Evolutionary conservation across 1,140 invertebrate species (phyloP).

Genomic region (Drosophila busckii): DNA sequence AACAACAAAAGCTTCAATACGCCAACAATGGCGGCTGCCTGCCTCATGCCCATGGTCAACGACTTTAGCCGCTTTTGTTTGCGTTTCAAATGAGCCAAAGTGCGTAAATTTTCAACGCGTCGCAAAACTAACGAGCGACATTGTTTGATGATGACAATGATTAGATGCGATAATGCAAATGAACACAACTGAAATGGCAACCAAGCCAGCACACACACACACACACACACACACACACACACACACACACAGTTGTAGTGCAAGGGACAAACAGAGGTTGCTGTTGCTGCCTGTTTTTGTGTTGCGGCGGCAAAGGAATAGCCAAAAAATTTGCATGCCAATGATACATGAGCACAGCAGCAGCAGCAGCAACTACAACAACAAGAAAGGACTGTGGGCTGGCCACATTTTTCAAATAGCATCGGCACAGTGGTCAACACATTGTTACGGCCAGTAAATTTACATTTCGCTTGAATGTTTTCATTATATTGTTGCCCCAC

Average conservation of each 20-base stretch:
- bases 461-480: neutral
- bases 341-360: slow-evolving; percentile 49
- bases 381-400: neutral
- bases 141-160: slow-evolving; percentile 77
- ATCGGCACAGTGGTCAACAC: slow-evolving; percentile 9
- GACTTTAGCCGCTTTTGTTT: slow-evolving; percentile 4
- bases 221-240: neutral
- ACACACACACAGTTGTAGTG: neutral
- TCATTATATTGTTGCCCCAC: neutral
- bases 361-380: slow-evolving; percentile 4
- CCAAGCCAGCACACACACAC: neutral
- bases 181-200: slow-evolving; percentile 31
- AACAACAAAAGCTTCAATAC: slow-evolving; percentile 11
- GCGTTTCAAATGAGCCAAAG: slow-evolving; percentile 17
- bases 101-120: slow-evolving; percentile 26
- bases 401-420: slow-evolving; percentile 20
- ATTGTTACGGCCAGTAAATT: neutral
- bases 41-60: neutral
- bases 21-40: slow-evolving; percentile 8
- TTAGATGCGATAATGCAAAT: slow-evolving; percentile 78
- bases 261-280: slow-evolving; percentile 25
- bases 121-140: slow-evolving; percentile 66
- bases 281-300: slow-evolving; percentile 14
- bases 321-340: slow-evolving; percentile 59
- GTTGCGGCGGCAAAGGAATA: slow-evolving; percentile 2